Evolutionary conservation across 2,113 vertebrate species (phyloP).

Genomic region (Periophthalmodon schlosseri): DNA sequence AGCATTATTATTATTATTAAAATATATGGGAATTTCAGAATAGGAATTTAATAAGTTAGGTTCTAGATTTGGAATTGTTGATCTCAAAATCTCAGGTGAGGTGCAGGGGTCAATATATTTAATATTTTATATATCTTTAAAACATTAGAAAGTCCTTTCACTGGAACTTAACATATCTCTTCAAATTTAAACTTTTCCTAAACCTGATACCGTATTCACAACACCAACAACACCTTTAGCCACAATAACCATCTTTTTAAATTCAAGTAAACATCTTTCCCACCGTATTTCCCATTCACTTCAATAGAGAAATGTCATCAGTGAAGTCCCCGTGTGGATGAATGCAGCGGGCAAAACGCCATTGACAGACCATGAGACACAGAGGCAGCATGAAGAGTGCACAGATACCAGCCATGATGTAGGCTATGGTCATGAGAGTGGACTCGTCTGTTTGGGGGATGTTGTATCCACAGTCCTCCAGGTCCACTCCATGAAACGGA

Average conservation of each 20-base stretch:
- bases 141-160: background rate
- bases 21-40: background rate
- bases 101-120: background rate
- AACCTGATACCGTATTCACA: slow-evolving; percentile 39
- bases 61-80: background rate
- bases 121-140: background rate
- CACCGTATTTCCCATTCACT: slow-evolving; percentile 70
- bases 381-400: slow-evolving; percentile 98
- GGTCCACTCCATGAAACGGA: slow-evolving; percentile 84
- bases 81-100: too few species aligned
- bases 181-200: background rate
- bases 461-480: slow-evolving; percentile 98
- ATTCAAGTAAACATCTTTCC: slow-evolving; percentile 15
- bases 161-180: background rate
- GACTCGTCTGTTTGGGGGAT: slow-evolving; percentile 97
- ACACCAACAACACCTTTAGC: slow-evolving; percentile 15
- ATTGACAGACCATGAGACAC: slow-evolving; percentile 98
- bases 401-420: slow-evolving; percentile 97
- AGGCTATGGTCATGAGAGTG: slow-evolving; percentile 98
- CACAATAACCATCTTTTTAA: slow-evolving; percentile 10
- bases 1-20: background rate
- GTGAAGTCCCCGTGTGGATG: slow-evolving; percentile 89
- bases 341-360: slow-evolving; percentile 93
- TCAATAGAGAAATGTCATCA: slow-evolving; percentile 94
- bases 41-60: background rate